Evolutionary conservation across 1,140 invertebrate genomes (phyloP), one percentile per base, ranked within the genome.

Genomic region (Drosophila watanabei): DNA sequence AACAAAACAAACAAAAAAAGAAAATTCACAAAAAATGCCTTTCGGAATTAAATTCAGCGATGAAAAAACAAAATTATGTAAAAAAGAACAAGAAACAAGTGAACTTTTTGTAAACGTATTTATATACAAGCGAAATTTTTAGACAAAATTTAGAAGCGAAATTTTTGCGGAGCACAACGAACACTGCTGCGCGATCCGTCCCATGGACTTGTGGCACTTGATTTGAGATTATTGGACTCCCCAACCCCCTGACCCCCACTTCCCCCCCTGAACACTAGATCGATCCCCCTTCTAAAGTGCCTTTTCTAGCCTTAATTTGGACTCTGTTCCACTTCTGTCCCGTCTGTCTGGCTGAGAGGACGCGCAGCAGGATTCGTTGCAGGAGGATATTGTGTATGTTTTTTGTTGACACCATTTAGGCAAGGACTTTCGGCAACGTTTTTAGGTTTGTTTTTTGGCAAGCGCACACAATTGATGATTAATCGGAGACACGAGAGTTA

Each of bases 31-130:
- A 91, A 86, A 91, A 93, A 91, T 93, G 92, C 91, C 91, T 93
- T 93, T 93, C 80, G 92, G 92, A 93, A 93, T 93, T 80, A 90
- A 93, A 93, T 92, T 92, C 87, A 91, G 75, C 80, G 69, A 82
- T 73, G 56, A 75, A 86, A 54, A 57, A 80, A 65, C 64, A 75
- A 80, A 86, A 86, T 69, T 69, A 57, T 60, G 39, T 69, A 78
- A 77, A 77, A 73, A 52, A 41, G 2, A 18, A 46, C 24, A 63
- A 65, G 20, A 33, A 71, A 43, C 75, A 73, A 76, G 54, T 37
- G 65, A 57, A 76, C 79, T 75, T 84, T 84, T 91, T 88, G 76
- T 80, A 78, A 80, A 68, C 35, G 64, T 85, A 82, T 81, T 90
- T 90, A 82, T 90, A 82, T 82, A 89, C 78, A 91, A 65, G 49